Evolutionary conservation across 1,140 invertebrate genomes (phyloP), one percentile per base, ranked within the genome.

Genomic region (Melanaphis sacchari): DNA sequence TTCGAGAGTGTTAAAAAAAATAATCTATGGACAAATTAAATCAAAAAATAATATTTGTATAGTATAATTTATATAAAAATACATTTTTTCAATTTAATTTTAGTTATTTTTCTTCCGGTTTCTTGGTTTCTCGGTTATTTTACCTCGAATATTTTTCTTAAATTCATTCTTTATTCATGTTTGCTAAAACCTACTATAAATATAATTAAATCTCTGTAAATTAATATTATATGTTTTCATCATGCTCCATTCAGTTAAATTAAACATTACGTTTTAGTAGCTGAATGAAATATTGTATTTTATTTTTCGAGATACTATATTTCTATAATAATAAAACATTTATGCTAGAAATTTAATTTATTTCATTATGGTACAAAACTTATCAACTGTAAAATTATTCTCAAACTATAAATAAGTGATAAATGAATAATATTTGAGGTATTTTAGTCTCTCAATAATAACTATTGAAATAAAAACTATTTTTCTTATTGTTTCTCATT

Each of bases 401-500:
- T 15, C 9, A 66, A 66, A 66, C 15, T 66, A 66, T 66, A n/a
- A 66, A 66, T 66, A 59, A 9, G 7, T 31, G 31, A 66, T 76
- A n/a, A 31, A 66, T n/a, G 2, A 31, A 76, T n/a, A n/a, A 76
- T 76, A 76, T 76, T n/a, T 18, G 3, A 76, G 31, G 15, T n/a
- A n/a, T n/a, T 76, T 76, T n/a, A 76, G 54, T 31, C 26, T 76
- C 4, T n/a, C 31, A 76, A 76, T n/a, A 76, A 76, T 76, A 76
- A 18, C 59, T 6, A 36, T 76, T n/a, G 31, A 36, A 76, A 76
- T 36, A 76, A 76, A 76, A 76, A 76, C 59, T n/a, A 66, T 76
- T 76, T n/a, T 76, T n/a, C 59, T 76, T 76, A 76, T 76, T 76
- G 31, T 76, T 76, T 76, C 59, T n/a, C n/a, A 76, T 76, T 76